phyloP scores from a whole-genome alignment of 1,140 invertebrate species.

The Bacillus rossius region DNA sequence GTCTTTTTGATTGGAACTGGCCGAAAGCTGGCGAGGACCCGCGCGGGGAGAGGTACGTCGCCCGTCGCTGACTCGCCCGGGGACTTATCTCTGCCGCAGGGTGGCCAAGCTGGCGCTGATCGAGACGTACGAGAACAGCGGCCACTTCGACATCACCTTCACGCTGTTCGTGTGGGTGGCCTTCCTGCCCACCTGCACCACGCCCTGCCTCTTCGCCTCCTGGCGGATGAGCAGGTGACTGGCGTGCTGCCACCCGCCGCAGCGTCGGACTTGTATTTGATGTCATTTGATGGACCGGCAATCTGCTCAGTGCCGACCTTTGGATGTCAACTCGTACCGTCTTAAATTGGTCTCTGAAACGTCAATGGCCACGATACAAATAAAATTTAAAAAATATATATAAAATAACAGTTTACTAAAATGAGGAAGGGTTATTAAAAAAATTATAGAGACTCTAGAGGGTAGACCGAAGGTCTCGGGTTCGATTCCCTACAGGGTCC shows the following conservation, averaged over 20 bases:
- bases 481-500: too few species aligned
- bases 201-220: conserved; percentile 55
- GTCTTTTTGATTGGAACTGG: too few species aligned
- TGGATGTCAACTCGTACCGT: neutral
- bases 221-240: conserved; percentile 61
- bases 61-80: too few species aligned
- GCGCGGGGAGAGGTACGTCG: too few species aligned
- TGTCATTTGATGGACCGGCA: neutral
- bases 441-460: too few species aligned
- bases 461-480: too few species aligned
- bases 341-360: neutral
- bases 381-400: neutral
- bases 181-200: conserved; percentile 59
- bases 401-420: neutral
- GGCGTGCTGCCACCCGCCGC: too few species aligned
- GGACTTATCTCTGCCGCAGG: too few species aligned
- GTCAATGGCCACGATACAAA: neutral
- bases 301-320: neutral
- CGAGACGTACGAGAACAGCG: conserved; percentile 63
- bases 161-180: conserved; percentile 64
- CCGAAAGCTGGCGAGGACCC: too few species aligned
- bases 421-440: neutral
- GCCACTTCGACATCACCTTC: conserved; percentile 62
- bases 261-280: too few species aligned
- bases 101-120: conserved; percentile 56